Conservation (phyloP, 2,888 invertebrate species). For the Agonum fuliginosum region DNA sequence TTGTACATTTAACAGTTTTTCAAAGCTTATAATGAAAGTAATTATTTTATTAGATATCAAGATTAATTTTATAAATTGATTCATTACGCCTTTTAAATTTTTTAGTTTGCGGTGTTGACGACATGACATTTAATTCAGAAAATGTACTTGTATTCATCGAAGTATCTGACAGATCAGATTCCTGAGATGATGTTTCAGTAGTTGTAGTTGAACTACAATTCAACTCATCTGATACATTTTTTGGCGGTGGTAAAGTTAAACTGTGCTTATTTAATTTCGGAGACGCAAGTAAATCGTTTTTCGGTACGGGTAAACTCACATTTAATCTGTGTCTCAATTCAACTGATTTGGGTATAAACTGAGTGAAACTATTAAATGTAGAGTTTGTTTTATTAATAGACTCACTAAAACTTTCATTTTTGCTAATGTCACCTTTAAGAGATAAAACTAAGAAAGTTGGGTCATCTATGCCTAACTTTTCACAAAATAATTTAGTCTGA, state of each 20-base stretch:
- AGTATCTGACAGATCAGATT: slow-evolving; percentile 37
- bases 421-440: slow-evolving; percentile 69
- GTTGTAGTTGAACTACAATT: slow-evolving; percentile 32
- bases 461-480: slow-evolving; percentile 85
- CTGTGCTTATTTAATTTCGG: slow-evolving; percentile 37
- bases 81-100: slow-evolving; percentile 73
- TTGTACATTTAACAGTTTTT: slow-evolving; percentile 24
- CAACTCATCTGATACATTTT: slow-evolving; percentile 31
- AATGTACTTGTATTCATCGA: slow-evolving; percentile 48
- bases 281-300: slow-evolving; percentile 55
- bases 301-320: slow-evolving; percentile 67
- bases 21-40: neutral
- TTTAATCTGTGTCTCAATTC: slow-evolving; percentile 63
- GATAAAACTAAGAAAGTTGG: slow-evolving; percentile 81
- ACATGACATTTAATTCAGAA: slow-evolving; percentile 25
- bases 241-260: slow-evolving; percentile 54
- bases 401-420: slow-evolving; percentile 67
- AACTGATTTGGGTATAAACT: slow-evolving; percentile 57
- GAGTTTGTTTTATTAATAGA: slow-evolving; percentile 15
- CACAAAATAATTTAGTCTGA: slow-evolving; percentile 82
- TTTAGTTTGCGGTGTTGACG: slow-evolving; percentile 65
- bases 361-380: neutral
- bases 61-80: slow-evolving; percentile 67
- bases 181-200: slow-evolving; percentile 44
- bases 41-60: neutral